phyloP scores from a whole-genome alignment of 2,888 invertebrate genomes.

The Microplitis manilae region DNA sequence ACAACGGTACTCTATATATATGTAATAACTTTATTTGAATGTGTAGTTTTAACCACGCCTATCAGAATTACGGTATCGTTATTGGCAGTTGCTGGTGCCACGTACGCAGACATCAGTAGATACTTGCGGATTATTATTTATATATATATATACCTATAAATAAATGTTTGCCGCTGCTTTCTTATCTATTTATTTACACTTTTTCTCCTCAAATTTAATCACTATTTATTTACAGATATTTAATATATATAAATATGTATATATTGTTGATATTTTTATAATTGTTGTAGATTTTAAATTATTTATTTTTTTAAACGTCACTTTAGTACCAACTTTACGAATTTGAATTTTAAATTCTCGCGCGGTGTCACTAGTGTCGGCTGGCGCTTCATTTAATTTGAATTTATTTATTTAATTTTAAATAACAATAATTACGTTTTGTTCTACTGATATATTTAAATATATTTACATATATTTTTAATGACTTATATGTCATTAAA shows the following conservation, averaged over 20 bases:
- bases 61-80: conserved; percentile 56
- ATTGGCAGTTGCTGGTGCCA: conserved; percentile 64
- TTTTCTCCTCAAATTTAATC: neutral
- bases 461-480: too few species aligned
- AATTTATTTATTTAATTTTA: neutral
- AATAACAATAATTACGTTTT: too few species aligned
- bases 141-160: too few species aligned
- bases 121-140: conserved; percentile 47
- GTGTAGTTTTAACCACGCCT: conserved; percentile 64
- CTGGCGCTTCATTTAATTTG: neutral
- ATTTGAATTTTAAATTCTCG: neutral
- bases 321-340: neutral
- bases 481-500: too few species aligned
- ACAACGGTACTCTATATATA: conserved; percentile 17
- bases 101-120: conserved; percentile 60
- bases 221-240: neutral
- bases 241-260: neutral
- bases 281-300: neutral
- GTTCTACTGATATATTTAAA: too few species aligned
- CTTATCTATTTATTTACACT: conserved; percentile 6
- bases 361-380: neutral
- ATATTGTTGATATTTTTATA: neutral
- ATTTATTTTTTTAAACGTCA: neutral
- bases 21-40: neutral
- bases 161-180: conserved; percentile 31